Percentiles rank a stretch among this genome's conserved stretches.
phyloP scores from a whole-genome alignment of 2,888 invertebrate species.

The Cheilosia scutellata region DNA sequence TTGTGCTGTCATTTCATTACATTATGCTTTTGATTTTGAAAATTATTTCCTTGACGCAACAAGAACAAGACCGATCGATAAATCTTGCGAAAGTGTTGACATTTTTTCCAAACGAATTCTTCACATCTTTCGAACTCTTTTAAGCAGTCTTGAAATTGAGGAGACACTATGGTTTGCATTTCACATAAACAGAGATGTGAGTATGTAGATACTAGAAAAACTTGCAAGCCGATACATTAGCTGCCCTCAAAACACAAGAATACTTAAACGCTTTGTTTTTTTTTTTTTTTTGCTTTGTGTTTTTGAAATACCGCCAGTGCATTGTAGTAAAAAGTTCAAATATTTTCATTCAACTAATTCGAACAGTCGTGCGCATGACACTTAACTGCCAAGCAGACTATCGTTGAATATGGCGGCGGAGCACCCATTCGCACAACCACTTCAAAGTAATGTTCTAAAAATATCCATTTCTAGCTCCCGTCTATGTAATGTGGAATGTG shows the following conservation, averaged over 20 bases:
- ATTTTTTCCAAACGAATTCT: background rate
- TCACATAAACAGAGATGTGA: background rate
- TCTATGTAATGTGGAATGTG: slow-evolving; percentile 76
- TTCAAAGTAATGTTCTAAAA: slow-evolving; percentile 76
- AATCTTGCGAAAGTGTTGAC: no score
- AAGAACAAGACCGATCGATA: no score
- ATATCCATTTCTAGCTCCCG: slow-evolving; percentile 76
- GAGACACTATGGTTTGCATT: slow-evolving; percentile 1
- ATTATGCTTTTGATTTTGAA: no score
- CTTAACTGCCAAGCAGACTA: slow-evolving; percentile 38
- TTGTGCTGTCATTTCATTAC: no score
- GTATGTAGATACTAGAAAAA: background rate
- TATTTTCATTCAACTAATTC: slow-evolving; percentile 29
- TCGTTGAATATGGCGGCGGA: slow-evolving; percentile 53
- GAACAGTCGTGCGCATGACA: slow-evolving; percentile 58
- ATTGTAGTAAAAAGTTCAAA: slow-evolving; percentile 40
- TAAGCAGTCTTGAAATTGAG: slow-evolving; percentile 16
- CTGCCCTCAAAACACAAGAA: slow-evolving; percentile 9
- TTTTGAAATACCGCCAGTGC: slow-evolving; percentile 50
- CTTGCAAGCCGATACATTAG: slow-evolving; percentile 9
- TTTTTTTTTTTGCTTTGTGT: slow-evolving; percentile 9
- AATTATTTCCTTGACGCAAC: no score
- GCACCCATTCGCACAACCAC: slow-evolving; percentile 72
- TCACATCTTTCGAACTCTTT: background rate
- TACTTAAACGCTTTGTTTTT: background rate